Evolutionary conservation across 2,113 vertebrate species (phyloP).

Genomic region (Grus americana): DNA sequence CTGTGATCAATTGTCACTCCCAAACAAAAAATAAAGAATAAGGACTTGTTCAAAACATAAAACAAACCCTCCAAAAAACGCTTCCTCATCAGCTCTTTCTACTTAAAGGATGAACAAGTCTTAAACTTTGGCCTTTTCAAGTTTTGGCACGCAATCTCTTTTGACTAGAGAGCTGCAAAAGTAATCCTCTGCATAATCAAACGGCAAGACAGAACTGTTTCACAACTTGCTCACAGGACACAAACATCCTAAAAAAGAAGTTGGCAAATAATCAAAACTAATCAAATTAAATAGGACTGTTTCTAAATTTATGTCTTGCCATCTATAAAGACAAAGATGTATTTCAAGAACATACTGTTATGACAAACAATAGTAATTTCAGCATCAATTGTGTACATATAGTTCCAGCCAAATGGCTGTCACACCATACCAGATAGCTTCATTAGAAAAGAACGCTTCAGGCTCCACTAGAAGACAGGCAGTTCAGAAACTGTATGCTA

Average conservation of each 20-base stretch:
- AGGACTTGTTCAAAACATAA: neutral
- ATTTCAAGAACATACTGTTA: neutral
- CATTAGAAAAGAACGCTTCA: neutral
- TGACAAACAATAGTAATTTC: conserved; percentile 29
- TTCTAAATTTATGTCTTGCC: neutral
- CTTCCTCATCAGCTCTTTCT: neutral
- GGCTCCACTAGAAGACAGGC: neutral
- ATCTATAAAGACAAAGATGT: neutral
- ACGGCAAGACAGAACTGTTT: neutral
- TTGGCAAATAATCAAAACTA: neutral
- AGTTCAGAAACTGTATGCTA: neutral
- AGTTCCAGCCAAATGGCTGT: neutral
- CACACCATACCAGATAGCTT: neutral
- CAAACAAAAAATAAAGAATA: neutral
- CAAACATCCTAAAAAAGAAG: neutral
- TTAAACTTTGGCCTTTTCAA: neutral
- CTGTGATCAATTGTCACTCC: neutral
- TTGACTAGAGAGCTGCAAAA: neutral
- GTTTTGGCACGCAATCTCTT: neutral
- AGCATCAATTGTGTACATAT: neutral
- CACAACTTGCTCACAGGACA: neutral
- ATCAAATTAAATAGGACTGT: neutral
- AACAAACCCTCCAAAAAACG: neutral
- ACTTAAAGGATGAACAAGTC: neutral
- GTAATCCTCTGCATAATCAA: neutral